Evolutionary conservation across 1,140 invertebrate species (phyloP).

Genomic region (Drosophila watanabei): DNA sequence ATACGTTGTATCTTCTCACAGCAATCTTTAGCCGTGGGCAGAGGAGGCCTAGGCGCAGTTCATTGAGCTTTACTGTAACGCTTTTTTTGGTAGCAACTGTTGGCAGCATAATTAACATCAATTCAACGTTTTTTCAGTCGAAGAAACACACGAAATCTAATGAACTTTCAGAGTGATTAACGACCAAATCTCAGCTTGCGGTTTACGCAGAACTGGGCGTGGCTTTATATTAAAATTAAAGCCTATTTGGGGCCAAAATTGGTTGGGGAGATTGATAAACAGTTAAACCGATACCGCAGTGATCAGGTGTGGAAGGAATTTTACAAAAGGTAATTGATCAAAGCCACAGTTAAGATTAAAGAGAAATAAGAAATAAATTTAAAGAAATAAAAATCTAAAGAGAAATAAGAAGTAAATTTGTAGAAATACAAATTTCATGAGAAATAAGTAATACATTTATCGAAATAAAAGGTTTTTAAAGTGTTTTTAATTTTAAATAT

Average conservation of each 20-base stretch:
- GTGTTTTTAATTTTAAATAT: not conserved
- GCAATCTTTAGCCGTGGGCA: conserved; percentile 44
- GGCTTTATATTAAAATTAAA: conserved; percentile 28
- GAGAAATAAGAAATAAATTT: too few relatives aligned
- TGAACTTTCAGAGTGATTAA: conserved; percentile 68
- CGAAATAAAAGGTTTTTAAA: not conserved
- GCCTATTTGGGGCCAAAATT: conserved; percentile 33
- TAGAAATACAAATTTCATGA: too few relatives aligned
- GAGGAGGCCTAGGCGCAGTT: conserved; percentile 65
- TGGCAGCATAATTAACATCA: conserved; percentile 76
- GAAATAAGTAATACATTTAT: too few relatives aligned
- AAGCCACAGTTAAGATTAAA: not conserved
- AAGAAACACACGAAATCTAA: conserved; percentile 59
- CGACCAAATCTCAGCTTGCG: conserved; percentile 26
- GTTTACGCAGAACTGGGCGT: conserved; percentile 38
- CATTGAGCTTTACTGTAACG: conserved; percentile 65
- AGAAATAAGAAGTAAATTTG: too few relatives aligned
- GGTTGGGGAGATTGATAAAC: conserved; percentile 9
- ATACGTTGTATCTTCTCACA: conserved; percentile 20
- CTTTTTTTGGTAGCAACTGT: conserved; percentile 58
- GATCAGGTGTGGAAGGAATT: conserved; percentile 19
- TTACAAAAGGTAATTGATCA: not conserved
- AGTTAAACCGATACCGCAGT: conserved; percentile 21
- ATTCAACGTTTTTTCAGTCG: conserved; percentile 53
- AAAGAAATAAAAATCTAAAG: too few relatives aligned